Evolutionary conservation across 1,140 invertebrate species (phyloP), one percentile per base, ranked within the genome.

Genomic region (Drosophila bocqueti): DNA sequence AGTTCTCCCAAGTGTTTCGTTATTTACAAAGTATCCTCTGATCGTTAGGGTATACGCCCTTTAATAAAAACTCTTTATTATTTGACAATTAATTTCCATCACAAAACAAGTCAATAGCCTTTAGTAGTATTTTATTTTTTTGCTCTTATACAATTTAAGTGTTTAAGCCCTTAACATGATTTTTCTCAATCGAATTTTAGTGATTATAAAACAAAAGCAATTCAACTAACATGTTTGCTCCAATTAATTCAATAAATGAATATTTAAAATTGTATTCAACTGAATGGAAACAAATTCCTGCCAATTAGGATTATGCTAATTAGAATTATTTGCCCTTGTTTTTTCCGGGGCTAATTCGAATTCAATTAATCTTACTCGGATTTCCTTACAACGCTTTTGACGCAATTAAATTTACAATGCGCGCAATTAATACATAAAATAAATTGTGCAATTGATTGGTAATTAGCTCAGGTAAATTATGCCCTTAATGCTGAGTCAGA

Each of bases 381-480:
- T 68, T 66, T 63, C 52, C 73, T 36, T 54, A 18, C 26, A 67
- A 55, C 16, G 42, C 60, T 55, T 46, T 46, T 42, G 47, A 69
- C 54, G 55, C 29, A 77, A 52, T 76, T 38, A 60, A 36, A 60
- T 69, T 73, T 61, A 24, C 52, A 59, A 46, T 71, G 31, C 13
- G 54, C 11, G 40, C 31, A 57, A 47, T 52, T 61, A 58, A 76
- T 58, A 45, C 60, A 59, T 42, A 52, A 38, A 75, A 81, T 55
- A 81, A 87, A 84, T 89, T 75, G 66, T 50, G 67, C 76, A 83
- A 87, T 83, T 83, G 71, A 78, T 83, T 74, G 73, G 69, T 75
- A 89, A 87, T 87, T 87, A 87, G 77, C 85, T 36, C 55, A 65
- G 66, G 73, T 89, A 75, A 84, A 81, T 83, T 81, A 79, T 84